Conservation (phyloP, 2,888 invertebrate genomes). For the Tortrix viridana region DNA sequence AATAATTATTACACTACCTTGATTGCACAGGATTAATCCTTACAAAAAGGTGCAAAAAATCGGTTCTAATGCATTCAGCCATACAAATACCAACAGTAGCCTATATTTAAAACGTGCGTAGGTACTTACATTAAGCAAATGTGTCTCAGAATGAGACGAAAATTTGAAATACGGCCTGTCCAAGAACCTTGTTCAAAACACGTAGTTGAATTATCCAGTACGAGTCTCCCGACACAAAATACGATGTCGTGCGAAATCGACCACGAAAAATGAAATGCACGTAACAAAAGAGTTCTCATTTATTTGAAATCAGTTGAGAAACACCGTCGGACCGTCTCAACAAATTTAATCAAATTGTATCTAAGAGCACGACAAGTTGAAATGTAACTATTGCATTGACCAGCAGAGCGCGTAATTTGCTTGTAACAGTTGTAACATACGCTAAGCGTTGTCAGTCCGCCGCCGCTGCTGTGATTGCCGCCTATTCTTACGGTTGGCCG, state of each 20-base stretch:
- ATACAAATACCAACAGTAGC: background rate
- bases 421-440: conserved; percentile 9
- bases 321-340: conserved; percentile 34
- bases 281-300: conserved; percentile 45
- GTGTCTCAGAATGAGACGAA: conserved; percentile 48
- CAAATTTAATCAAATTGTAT: conserved; percentile 37
- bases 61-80: background rate
- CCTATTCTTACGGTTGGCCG: conserved; percentile 13
- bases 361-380: conserved; percentile 18
- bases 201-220: conserved; percentile 49
- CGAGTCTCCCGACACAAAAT: conserved; percentile 51
- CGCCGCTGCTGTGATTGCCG: conserved; percentile 5
- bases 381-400: conserved; percentile 34
- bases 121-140: conserved; percentile 17
- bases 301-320: conserved; percentile 49
- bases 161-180: background rate
- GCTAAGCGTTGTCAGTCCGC: conserved; percentile 8
- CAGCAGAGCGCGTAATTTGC: conserved; percentile 31
- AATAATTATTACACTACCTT: background rate
- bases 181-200: background rate
- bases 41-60: too few species aligned
- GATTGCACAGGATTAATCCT: too few species aligned
- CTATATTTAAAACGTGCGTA: background rate
- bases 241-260: conserved; percentile 40
- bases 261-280: conserved; percentile 26